Percentiles rank a stretch among this genome's conserved stretches.
Evolutionary conservation across 2,888 invertebrate species (phyloP).

Genomic region (Spodoptera exigua): DNA sequence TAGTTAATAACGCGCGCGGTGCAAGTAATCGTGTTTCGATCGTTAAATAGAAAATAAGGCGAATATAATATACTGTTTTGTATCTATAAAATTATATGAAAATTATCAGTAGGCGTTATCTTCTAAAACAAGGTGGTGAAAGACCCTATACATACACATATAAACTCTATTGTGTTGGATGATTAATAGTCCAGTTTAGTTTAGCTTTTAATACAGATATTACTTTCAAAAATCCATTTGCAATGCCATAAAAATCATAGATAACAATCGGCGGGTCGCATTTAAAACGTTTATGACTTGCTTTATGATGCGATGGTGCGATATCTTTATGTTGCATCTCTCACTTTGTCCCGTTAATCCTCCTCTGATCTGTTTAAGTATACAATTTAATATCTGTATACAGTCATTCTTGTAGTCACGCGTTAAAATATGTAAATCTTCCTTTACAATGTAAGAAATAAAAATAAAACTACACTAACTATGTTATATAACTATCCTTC

Average conservation of each 20-base stretch:
- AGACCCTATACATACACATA: conserved; percentile 62
- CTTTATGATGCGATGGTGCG: conserved; percentile 74
- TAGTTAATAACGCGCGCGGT: conserved; percentile 13
- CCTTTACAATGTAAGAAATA: too few relatives aligned
- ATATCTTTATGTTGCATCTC: conserved; percentile 84
- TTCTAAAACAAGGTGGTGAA: conserved; percentile 51
- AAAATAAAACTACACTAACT: too few relatives aligned
- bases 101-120: conserved; percentile 42
- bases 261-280: conserved; percentile 81
- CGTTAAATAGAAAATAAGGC: conserved; percentile 39
- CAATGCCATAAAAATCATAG: conserved; percentile 81
- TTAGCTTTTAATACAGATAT: conserved; percentile 77
- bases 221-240: conserved; percentile 84
- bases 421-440: too few relatives aligned
- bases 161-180: conserved; percentile 68
- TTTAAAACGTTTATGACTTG: conserved; percentile 80
- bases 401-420: not conserved
- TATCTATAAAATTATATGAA: conserved; percentile 37
- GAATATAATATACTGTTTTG: conserved; percentile 13
- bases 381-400: conserved; percentile 2
- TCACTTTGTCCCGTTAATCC: conserved; percentile 70
- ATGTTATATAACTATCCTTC: too few relatives aligned
- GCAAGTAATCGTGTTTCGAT: conserved; percentile 27
- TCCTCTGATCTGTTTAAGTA: conserved; percentile 53
- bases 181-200: conserved; percentile 70